Percentiles rank a stretch among this genome's conserved stretches.
Conservation (phyloP, 2,888 invertebrate genomes). For the Psococerastis gibbosa region DNA sequence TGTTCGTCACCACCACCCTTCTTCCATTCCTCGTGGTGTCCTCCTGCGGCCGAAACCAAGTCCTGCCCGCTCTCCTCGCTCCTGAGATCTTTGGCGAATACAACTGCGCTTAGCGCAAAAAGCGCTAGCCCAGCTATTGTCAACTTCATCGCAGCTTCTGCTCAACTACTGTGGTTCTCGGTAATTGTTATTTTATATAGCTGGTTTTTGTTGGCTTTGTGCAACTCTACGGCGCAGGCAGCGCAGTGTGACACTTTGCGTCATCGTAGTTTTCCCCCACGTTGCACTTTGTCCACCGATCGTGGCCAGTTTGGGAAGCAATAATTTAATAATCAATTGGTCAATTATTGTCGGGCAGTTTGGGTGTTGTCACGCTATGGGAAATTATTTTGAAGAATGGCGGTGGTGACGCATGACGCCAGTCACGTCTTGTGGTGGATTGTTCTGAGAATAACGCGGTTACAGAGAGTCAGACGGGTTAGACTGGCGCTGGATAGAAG, state of each 20-base stretch:
- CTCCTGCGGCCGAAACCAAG: background rate
- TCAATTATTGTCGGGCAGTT: no score
- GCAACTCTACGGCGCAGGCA: background rate
- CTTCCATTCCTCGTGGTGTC: slow-evolving; percentile 28
- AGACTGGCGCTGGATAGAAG: no score
- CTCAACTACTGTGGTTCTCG: background rate
- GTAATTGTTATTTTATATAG: background rate
- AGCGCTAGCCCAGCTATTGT: background rate
- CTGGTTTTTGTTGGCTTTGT: background rate
- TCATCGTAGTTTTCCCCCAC: background rate
- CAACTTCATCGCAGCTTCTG: background rate
- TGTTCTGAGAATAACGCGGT: no score
- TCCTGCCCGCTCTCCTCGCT: background rate
- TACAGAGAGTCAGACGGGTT: no score
- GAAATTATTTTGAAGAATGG: no score
- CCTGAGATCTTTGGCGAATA: background rate
- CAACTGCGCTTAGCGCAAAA: background rate
- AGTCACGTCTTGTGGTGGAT: no score
- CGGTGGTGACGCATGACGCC: no score
- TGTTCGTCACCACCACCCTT: slow-evolving; percentile 48
- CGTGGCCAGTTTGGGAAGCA: background rate
- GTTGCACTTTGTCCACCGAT: background rate
- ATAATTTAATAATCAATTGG: no score
- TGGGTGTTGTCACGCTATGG: no score
- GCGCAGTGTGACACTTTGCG: background rate